Evolutionary conservation across 2,113 vertebrate genomes (phyloP), one percentile per base, ranked within the genome.

Genomic region (Motacilla tschutschensis): DNA sequence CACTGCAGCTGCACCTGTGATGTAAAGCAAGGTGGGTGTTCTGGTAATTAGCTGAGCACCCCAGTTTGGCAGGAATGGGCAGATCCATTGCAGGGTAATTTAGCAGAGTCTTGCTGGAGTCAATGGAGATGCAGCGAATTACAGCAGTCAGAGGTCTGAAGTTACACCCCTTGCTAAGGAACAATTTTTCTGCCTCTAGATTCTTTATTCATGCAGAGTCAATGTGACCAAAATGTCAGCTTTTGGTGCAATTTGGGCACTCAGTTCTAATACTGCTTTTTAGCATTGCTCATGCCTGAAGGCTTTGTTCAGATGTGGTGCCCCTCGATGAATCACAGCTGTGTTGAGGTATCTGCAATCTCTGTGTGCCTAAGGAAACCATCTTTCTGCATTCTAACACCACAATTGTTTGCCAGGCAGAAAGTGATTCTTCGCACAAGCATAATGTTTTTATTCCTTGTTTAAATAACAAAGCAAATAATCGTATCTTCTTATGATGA

Each of bases 391-490:
- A 6, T 58, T 65, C 8, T 19, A 77, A 44, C 10, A 43, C 21
- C 57, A 6, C 28, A 48, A 69, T 19, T 38, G 28, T 82, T 76
- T 73, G 36, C 40, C 26, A 84, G 43, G 41, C 40, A 79, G 64
- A 73, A 76, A 84, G 40, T 33, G 35, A 84, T 79, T 72, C 67
- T 79, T 79, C 6, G 4, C 14, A 40, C 5, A 79, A 73, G 7
- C 25, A 24, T 48, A 67, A 59, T 0, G 8, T 59, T 85, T 90
- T 82, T 76, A 73, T 71, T 91, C n/a, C 36, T 79, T 51, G n/a
- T 79, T 86, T 84, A 84, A 93, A 82, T 70, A 89, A 79, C 78
- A 58, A 70, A 87, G 36, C 15, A 79, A 84, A 81, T 63, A 79
- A 54, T 53, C 3, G 0, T 28, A 70, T 62, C 33, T 80, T 74